phyloP scores from a whole-genome alignment of 1,140 invertebrate genomes.

The Pollicipes pollicipes region DNA sequence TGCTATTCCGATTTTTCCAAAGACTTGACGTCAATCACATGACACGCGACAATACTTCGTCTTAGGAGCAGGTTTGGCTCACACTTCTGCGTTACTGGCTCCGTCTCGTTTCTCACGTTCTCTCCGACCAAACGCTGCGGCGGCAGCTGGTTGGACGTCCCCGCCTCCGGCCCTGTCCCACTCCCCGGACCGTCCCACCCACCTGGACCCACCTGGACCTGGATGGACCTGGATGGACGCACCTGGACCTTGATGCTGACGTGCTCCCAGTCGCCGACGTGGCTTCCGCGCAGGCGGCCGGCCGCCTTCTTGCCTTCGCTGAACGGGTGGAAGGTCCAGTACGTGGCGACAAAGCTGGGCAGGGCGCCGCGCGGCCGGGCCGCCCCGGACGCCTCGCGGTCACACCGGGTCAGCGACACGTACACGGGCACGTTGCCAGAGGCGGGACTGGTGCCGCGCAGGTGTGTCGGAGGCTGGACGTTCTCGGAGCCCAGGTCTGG shows the following conservation, averaged over 20 bases:
- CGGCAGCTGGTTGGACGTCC: too few relatives aligned
- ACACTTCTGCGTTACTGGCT: too few relatives aligned
- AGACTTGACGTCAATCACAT: too few relatives aligned
- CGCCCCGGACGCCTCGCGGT: neutral
- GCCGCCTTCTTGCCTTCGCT: constrained; percentile 43
- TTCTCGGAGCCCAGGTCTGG: neutral
- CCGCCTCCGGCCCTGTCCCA: too few relatives aligned
- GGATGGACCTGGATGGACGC: too few relatives aligned
- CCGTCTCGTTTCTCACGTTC: too few relatives aligned
- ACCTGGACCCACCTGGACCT: too few relatives aligned
- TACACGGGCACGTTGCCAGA: neutral
- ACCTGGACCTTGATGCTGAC: constrained; percentile 40
- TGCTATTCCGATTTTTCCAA: too few relatives aligned
- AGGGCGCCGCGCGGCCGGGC: neutral
- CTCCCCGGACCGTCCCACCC: too few relatives aligned
- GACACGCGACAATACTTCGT: too few relatives aligned
- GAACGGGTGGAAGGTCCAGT: constrained; percentile 49
- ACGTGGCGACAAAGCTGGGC: constrained; percentile 39
- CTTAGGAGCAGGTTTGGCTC: too few relatives aligned
- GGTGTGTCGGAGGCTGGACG: neutral
- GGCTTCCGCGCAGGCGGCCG: constrained; percentile 38
- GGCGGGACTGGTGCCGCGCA: neutral
- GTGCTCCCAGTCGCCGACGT: constrained; percentile 48
- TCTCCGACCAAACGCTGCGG: too few relatives aligned
- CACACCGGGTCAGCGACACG: neutral